Base-by-base conservation (phyloP, 2,888 invertebrate species). In the Philereme transversata region DNA sequence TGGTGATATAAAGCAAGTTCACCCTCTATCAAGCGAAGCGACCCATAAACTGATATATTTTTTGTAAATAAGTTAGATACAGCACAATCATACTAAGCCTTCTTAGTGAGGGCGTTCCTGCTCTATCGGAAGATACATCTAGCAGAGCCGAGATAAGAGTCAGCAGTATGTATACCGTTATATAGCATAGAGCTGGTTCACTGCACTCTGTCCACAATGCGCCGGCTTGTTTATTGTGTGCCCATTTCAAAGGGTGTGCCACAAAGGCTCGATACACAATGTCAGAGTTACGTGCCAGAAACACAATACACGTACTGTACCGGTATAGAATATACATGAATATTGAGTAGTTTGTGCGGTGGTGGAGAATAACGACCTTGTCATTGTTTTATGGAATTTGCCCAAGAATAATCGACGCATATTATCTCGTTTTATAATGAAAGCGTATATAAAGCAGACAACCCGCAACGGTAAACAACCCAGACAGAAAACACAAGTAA, bases 201-300 rank as follows among this genome's bases (percentile, higher is more conserved):
- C 75, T 82, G 79, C 80, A 77, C 75, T 78, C 78, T 73, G 70
- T 72, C 73, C 67, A 79, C 77, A 79, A 79, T 80, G 74, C 22
- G 22, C 77, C 68, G 68, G 78, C 77, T 79, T 79, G 82, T 82
- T 82, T 82, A 82, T 83, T 81, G 81, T 81, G 73, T 79, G 79
- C 68, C 70, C 64, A 60, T 82, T 82, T 81, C 82, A 83, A 83
- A 84, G 82, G 81, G 77, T 76, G 74, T 71, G 67, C 67, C 75
- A 82, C 83, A 85, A 84, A 81, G 79, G 75, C 78, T 67, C 75
- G 71, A 74, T 74, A 79, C 75, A 80, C 76, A 76, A 74, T 72
- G 77, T 72, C 67, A 70, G 69, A 74, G 75, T 77, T 76, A 74
- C 74, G 72, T 69, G 68, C 65, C 69, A 70, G 73, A 74, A 60